phyloP scores from a whole-genome alignment of 2,888 invertebrate genomes.

The Diarsia dahlii region DNA sequence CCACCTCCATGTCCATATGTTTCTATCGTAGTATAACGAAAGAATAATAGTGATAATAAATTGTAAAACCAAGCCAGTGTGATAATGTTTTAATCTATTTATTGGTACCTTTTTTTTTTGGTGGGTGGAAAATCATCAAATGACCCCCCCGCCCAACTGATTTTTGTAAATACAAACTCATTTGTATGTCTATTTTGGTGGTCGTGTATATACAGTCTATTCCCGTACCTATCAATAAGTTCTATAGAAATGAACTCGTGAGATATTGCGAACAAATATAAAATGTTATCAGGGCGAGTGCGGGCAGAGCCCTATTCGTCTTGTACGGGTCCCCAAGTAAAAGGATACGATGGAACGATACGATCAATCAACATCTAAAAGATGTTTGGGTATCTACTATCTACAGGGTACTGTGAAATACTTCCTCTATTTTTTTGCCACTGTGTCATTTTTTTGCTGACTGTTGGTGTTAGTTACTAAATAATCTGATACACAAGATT shows the following conservation, averaged over 20 bases:
- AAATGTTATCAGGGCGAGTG: conserved; percentile 53
- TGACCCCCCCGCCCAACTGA: too few relatives aligned
- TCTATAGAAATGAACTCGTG: neutral
- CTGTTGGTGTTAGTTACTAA: neutral
- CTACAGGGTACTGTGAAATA: neutral
- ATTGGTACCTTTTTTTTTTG: too few relatives aligned
- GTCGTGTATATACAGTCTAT: conserved; percentile 2
- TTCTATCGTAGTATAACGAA: too few relatives aligned
- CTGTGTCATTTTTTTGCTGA: neutral
- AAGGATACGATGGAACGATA: conserved; percentile 38
- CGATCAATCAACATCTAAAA: conserved; percentile 45
- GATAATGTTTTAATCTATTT: too few relatives aligned
- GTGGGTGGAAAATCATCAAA: too few relatives aligned
- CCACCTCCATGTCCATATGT: too few relatives aligned
- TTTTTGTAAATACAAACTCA: neutral
- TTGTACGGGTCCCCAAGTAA: conserved; percentile 45
- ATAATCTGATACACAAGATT: too few relatives aligned
- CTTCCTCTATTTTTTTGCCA: conserved; percentile 8
- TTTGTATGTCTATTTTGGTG: neutral
- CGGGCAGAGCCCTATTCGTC: conserved; percentile 36
- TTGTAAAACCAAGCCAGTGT: too few relatives aligned
- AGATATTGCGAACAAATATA: conserved; percentile 49
- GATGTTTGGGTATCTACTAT: conserved; percentile 20
- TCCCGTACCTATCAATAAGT: conserved; percentile 20
- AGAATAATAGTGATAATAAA: too few relatives aligned